Percentiles rank a stretch among this genome's conserved stretches.
Conservation (phyloP, 2,797 vertebrate species). For the Lithobates sylvaticus region DNA sequence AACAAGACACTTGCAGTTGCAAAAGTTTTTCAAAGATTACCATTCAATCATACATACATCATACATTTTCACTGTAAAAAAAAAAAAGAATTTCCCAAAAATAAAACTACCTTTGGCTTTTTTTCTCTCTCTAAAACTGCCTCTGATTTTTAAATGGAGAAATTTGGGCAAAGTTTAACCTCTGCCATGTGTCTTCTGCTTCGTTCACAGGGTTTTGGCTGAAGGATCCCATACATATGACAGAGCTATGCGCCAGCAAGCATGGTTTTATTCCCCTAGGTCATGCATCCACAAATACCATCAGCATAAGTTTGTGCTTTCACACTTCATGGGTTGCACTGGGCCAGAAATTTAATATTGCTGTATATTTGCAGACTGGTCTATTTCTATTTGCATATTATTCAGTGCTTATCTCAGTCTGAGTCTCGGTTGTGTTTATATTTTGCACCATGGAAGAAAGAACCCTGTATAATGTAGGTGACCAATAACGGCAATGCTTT, state of each 20-base stretch:
- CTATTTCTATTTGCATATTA: constrained; percentile 21
- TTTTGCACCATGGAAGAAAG: not conserved
- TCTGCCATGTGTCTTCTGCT: not conserved
- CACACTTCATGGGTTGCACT: constrained; percentile 26
- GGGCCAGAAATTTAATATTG: constrained; percentile 8
- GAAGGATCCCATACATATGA: constrained; percentile 16
- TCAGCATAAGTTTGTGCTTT: constrained; percentile 32
- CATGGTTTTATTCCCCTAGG: constrained; percentile 14
- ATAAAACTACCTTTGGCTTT: not conserved
- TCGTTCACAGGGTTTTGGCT: constrained; percentile 17
- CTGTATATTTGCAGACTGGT: not conserved
- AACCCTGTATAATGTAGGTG: not conserved
- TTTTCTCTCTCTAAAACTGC: not conserved
- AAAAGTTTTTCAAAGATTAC: not conserved
- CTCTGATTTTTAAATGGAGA: not conserved
- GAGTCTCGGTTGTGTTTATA: not conserved
- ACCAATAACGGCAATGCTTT: not conserved
- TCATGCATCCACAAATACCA: constrained; percentile 17
- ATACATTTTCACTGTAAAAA: not conserved
- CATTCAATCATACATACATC: not conserved
- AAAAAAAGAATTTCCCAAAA: not conserved
- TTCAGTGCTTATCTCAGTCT: not conserved
- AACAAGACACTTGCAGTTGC: not conserved
- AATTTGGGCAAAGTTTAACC: not conserved
- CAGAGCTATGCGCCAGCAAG: constrained; percentile 16